Evolutionary conservation across 2,888 invertebrate species (phyloP).

Genomic region (Torymus aiolomorphi): DNA sequence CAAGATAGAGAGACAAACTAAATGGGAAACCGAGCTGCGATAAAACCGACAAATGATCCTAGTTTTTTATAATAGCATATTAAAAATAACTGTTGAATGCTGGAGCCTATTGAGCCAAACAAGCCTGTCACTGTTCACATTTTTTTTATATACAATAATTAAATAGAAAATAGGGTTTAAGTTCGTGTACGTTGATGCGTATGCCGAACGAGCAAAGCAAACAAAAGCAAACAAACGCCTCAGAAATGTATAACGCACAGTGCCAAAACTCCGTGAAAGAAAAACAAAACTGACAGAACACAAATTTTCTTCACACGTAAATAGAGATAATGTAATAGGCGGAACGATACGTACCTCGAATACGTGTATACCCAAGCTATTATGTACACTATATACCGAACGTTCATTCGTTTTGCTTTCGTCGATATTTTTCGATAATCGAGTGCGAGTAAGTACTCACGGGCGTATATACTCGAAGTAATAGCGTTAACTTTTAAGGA

Average conservation of each 20-base stretch:
- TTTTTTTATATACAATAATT: constrained; percentile 17
- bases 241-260: constrained; percentile 45
- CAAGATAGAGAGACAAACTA: constrained; percentile 50
- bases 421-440: constrained; percentile 14
- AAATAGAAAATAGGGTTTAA: constrained; percentile 28
- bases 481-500: constrained; percentile 53
- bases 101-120: constrained; percentile 51
- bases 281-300: constrained; percentile 4
- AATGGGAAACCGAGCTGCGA: constrained; percentile 56
- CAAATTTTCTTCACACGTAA: constrained; percentile 25
- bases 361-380: constrained; percentile 34
- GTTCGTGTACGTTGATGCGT: constrained; percentile 16
- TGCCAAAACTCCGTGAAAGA: constrained; percentile 50
- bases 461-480: constrained; percentile 46
- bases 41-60: constrained; percentile 57
- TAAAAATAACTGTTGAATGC: constrained; percentile 53
- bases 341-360: constrained; percentile 41
- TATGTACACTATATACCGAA: too few relatives aligned
- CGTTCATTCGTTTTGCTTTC: constrained; percentile 33
- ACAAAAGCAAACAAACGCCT: constrained; percentile 26
- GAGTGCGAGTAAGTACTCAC: constrained; percentile 25
- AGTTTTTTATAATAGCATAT: constrained; percentile 58
- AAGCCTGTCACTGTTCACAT: constrained; percentile 40
- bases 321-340: constrained; percentile 20
- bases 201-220: too few relatives aligned